Conservation (phyloP, 2,797 vertebrate genomes). For the Balearica regulorum region DNA sequence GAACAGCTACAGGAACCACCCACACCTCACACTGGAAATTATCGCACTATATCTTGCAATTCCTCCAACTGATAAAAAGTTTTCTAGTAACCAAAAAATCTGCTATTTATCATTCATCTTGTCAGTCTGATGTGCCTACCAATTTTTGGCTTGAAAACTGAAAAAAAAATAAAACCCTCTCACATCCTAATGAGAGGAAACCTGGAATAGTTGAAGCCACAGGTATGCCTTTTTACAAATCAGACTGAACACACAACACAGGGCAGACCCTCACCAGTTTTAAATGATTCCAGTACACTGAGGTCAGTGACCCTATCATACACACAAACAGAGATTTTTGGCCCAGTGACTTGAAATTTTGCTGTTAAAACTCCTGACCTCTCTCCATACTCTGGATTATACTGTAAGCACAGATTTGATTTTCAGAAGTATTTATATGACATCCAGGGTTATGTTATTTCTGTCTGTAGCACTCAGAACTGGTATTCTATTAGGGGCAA, state of each 20-base stretch:
- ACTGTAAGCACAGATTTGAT: not conserved
- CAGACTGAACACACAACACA: not conserved
- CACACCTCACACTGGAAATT: not conserved
- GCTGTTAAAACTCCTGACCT: not conserved
- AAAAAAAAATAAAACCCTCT: too few relatives aligned
- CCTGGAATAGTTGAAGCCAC: not conserved
- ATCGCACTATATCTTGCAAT: not conserved
- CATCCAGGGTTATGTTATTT: not conserved
- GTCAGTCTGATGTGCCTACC: not conserved
- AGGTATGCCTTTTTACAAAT: not conserved
- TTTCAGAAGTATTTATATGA: not conserved
- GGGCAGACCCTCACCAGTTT: not conserved
- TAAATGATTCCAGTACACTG: not conserved
- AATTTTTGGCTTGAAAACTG: not conserved
- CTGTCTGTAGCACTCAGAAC: not conserved
- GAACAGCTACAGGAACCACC: not conserved
- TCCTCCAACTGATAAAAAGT: not conserved
- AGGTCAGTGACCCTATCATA: not conserved
- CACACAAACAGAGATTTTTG: not conserved
- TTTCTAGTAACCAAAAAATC: not conserved
- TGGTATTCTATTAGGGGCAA: not conserved
- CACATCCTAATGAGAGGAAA: not conserved
- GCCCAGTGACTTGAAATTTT: not conserved
- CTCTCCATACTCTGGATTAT: not conserved
- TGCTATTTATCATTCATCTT: not conserved